Conservation (phyloP, 2,888 invertebrate genomes). For the Drosophila ustulata region DNA sequence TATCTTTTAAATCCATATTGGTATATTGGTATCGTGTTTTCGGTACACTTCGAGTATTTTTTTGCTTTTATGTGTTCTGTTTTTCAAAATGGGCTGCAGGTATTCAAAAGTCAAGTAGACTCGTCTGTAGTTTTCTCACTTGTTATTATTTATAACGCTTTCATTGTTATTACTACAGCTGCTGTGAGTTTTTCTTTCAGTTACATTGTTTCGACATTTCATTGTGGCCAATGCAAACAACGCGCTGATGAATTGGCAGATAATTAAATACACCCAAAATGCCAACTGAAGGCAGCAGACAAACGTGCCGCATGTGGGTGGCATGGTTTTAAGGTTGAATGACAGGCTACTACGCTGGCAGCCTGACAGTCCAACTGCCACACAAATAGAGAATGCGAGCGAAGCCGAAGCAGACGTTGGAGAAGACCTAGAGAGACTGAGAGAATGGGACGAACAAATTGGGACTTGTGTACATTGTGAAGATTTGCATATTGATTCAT, state of each 20-base stretch:
- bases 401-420: neutral
- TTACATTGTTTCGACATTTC: constrained; percentile 19
- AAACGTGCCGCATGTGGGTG: constrained; percentile 28
- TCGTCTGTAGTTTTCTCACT: neutral
- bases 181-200: constrained; percentile 12
- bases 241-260: constrained; percentile 47
- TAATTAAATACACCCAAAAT: constrained; percentile 55
- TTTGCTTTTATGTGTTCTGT: no score
- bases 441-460: constrained; percentile 5
- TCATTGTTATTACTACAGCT: constrained; percentile 26
- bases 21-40: no score
- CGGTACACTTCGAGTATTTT: no score
- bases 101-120: neutral
- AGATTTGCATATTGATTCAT: constrained; percentile 58
- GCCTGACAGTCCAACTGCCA: constrained; percentile 24
- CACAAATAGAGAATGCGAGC: neutral
- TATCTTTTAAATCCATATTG: no score
- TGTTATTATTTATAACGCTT: constrained; percentile 22
- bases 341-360: constrained; percentile 35
- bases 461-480: constrained; percentile 30
- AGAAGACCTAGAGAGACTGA: neutral
- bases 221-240: constrained; percentile 20
- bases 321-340: constrained; percentile 41
- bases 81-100: neutral
- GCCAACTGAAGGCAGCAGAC: constrained; percentile 21